A percentile compares a stretch with the other conserved stretches of the same genome.
Evolutionary conservation across 2,113 vertebrate genomes (phyloP).

Genomic region (Porphyrio hochstetteri): DNA sequence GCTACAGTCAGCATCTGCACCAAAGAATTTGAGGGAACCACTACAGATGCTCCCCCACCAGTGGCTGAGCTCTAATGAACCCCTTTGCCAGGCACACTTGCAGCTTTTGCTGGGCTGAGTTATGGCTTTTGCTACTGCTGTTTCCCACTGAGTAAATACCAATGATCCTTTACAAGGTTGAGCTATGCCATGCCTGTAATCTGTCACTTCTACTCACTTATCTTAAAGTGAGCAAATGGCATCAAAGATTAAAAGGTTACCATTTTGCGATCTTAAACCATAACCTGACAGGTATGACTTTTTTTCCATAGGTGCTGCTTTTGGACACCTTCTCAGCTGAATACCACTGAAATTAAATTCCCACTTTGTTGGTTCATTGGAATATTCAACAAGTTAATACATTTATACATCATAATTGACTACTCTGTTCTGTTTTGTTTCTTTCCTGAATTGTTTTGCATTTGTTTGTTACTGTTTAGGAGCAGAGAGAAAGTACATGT

Average conservation of each 20-base stretch:
- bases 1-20: neutral
- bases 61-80: neutral
- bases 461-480: neutral
- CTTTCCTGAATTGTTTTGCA: constrained; percentile 56
- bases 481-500: neutral
- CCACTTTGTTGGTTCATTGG: constrained; percentile 51
- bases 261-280: constrained; percentile 5
- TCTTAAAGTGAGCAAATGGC: constrained; percentile 1
- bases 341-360: constrained; percentile 63
- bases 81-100: neutral
- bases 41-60: neutral
- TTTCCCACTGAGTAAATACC: neutral
- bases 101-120: neutral
- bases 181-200: neutral
- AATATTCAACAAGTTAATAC: constrained; percentile 67
- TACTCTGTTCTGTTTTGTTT: constrained; percentile 49
- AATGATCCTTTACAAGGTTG: neutral
- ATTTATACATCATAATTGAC: constrained; percentile 73
- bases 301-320: neutral
- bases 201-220: neutral
- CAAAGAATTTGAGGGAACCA: neutral
- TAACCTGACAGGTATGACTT: constrained; percentile 12
- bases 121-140: neutral
- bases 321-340: constrained; percentile 20
- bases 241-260: constrained; percentile 41